Conservation (phyloP, 2,797 vertebrate genomes). For the Takifugu rubripes region DNA sequence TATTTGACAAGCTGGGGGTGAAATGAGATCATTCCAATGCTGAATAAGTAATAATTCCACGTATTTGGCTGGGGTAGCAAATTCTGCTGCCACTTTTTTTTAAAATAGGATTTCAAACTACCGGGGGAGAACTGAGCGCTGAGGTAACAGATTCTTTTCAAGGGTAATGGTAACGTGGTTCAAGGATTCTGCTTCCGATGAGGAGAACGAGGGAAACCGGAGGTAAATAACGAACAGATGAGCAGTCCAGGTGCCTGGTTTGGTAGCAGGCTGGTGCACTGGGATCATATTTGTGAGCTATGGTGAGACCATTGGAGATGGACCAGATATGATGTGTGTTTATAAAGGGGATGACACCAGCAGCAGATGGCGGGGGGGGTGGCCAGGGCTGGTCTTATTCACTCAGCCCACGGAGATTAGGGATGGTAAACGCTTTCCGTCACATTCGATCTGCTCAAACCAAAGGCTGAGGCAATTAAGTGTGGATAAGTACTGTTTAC, state of each 20-base stretch:
- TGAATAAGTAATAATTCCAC: slow-evolving; percentile 26
- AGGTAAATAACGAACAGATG: slow-evolving; percentile 65
- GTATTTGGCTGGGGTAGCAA: slow-evolving; percentile 36
- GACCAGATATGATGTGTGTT: slow-evolving; percentile 6
- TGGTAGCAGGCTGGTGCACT: slow-evolving; percentile 14
- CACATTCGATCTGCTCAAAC: slow-evolving; percentile 55
- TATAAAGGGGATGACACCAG: slow-evolving; percentile 17
- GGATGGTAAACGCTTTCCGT: slow-evolving; percentile 46
- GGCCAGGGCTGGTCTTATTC: slow-evolving; percentile 22
- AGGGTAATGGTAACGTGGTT: slow-evolving; percentile 68
- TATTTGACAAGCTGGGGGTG: slow-evolving; percentile 7
- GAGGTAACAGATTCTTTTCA: slow-evolving; percentile 62
- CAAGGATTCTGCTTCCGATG: slow-evolving; percentile 51
- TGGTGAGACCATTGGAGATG: slow-evolving; percentile 35
- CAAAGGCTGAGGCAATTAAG: slow-evolving; percentile 67
- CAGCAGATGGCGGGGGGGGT: slow-evolving; percentile 30
- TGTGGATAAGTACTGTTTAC: slow-evolving; percentile 69
- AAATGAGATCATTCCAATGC: slow-evolving; percentile 51
- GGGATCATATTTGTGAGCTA: slow-evolving; percentile 34
- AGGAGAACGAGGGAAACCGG: slow-evolving; percentile 45
- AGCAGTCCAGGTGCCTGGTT: slow-evolving; percentile 63
- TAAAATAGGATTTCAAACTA: slow-evolving; percentile 48
- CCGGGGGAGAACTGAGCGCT: slow-evolving; percentile 14
- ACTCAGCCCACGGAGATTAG: slow-evolving; percentile 37
- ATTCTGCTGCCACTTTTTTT: slow-evolving; percentile 37